Evolutionary conservation across 2,113 vertebrate genomes (phyloP).

Genomic region (Oncorhynchus tshawytscha): DNA sequence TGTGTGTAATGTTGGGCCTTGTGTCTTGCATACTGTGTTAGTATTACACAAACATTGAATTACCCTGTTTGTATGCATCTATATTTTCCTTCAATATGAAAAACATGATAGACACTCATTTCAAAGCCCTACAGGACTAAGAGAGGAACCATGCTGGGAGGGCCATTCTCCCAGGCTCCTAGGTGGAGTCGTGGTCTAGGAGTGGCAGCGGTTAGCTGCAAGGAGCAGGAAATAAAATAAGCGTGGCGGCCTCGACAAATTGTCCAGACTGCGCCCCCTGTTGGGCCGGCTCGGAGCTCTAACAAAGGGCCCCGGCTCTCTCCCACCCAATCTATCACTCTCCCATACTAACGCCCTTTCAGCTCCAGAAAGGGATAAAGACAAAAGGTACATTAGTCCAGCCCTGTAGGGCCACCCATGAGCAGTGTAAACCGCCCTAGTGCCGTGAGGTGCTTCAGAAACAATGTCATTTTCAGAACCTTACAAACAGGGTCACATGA

Average conservation of each 20-base stretch:
- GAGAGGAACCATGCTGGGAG: background rate
- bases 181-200: too few species aligned
- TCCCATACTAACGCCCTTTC: constrained; percentile 29
- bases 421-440: background rate
- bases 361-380: constrained; percentile 50
- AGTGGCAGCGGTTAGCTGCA: too few species aligned
- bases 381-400: constrained; percentile 58
- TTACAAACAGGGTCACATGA: constrained; percentile 5
- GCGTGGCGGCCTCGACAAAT: constrained; percentile 19
- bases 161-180: too few species aligned
- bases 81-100: too few species aligned
- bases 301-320: background rate
- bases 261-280: constrained; percentile 55
- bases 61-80: too few species aligned
- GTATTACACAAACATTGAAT: too few species aligned
- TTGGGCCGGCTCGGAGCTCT: constrained; percentile 51
- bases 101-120: too few species aligned
- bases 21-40: too few species aligned
- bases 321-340: constrained; percentile 49
- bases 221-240: constrained; percentile 37
- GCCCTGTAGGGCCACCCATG: constrained; percentile 56
- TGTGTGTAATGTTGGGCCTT: too few species aligned
- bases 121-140: too few species aligned
- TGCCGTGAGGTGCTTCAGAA: constrained; percentile 29
- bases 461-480: background rate